Evolutionary conservation across 2,888 invertebrate genomes (phyloP).

Genomic region (Ormyrus thymus): DNA sequence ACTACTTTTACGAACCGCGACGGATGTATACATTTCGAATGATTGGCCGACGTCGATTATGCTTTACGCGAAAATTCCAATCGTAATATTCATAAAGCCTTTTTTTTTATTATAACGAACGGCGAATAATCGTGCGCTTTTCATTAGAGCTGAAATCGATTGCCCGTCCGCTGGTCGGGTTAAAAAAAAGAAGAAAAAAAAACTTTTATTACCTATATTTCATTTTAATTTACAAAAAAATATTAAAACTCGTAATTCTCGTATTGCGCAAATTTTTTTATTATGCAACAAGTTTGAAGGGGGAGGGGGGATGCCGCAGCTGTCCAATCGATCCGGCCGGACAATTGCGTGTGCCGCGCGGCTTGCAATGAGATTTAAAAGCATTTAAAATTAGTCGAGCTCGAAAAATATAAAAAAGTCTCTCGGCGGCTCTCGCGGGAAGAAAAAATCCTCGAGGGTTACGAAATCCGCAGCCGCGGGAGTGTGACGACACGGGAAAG

Average conservation of each 20-base stretch:
- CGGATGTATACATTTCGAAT: background rate
- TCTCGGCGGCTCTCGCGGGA: background rate
- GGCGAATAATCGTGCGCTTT: slow-evolving; percentile 42
- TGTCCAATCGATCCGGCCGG: background rate
- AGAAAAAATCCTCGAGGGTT: background rate
- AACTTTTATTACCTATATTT: slow-evolving; percentile 45
- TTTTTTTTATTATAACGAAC: slow-evolving; percentile 35
- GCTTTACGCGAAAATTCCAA: slow-evolving; percentile 26
- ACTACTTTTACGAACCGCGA: no score
- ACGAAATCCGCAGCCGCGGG: background rate
- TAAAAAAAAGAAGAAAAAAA: slow-evolving; percentile 1
- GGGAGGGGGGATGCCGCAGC: background rate
- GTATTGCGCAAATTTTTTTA: background rate
- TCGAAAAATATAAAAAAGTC: background rate
- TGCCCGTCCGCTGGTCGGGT: no score
- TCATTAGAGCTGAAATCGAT: slow-evolving; percentile 45
- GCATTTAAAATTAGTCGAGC: slow-evolving; percentile 42
- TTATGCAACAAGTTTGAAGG: background rate
- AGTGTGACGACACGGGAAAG: slow-evolving; percentile 32
- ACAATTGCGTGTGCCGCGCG: slow-evolving; percentile 7
- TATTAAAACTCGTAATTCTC: slow-evolving; percentile 33
- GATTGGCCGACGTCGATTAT: slow-evolving; percentile 15
- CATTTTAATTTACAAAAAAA: slow-evolving; percentile 41
- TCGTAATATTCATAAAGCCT: slow-evolving; percentile 36
- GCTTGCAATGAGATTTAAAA: slow-evolving; percentile 36